Base-by-base conservation (phyloP, 1,140 invertebrate genomes). In the Lepidurus apus region DNA sequence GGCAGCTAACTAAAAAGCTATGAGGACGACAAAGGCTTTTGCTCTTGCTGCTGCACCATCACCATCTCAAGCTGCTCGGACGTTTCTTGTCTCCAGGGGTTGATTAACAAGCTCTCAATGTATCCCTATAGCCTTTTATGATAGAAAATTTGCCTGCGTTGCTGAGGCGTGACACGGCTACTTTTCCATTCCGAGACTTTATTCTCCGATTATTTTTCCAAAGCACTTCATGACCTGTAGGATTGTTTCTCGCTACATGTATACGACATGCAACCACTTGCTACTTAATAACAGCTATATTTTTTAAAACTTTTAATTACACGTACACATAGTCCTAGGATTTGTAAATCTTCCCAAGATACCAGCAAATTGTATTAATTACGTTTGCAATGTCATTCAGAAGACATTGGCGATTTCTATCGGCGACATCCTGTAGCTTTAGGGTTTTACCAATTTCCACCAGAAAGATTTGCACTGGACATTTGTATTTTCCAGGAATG, bases 91-190 rank as follows among this genome's bases (percentile, higher is more conserved):
- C 53, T 65, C 53, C 53, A 65, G 53, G 53, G 53, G 53, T 65
- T 65, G 53, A 65, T 65, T 65, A 65, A 65, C 53, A 65, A 65
- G 53, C 53, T 65, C 53, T 65, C 53, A 65, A 17, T 65, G 53
- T 65, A 65, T 65, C 53, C 53, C 53, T 65, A 65, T 65, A 65
- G 53, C 53, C 53, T 65, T 65, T 65, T 65, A 65, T 65, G 53
- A 65, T 65, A 21, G 53, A 65, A 65, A 65, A 65, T 65, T 65
- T 17, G 53, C 53, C 53, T 65, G 53, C 53, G 53, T 65, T 65
- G 53, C 53, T 65, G 53, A 65, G 53, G 53, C 53, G 53, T 65
- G 53, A 65, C 53, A 65, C 53, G 53, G 53, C 53, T 65, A 65
- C 53, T 65, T 65, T 65, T 65, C 53, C 53, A 65, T 65, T 17